These are phyloP conservation scores for Agelaius phoeniceus DNA, from an alignment of 2,113 vertebrate genomes.

Conservation along the genomic window DNA sequence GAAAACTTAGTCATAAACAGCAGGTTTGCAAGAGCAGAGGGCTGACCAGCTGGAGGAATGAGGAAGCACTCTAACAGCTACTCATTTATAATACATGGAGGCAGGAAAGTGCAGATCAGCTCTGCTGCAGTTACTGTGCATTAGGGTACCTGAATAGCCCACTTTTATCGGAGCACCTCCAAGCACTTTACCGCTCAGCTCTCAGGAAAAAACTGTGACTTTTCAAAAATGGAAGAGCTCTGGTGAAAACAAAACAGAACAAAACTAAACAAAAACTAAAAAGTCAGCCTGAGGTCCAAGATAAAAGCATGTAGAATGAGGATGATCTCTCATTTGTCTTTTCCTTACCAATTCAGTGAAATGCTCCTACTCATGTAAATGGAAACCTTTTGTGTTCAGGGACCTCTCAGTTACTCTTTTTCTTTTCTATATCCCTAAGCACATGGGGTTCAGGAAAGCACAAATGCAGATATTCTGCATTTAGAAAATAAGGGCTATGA, in stretches of 20 bases:
- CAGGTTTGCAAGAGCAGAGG: conserved; percentile 36
- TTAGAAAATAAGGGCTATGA: not conserved
- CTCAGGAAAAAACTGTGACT: not conserved
- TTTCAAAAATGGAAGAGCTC: not conserved
- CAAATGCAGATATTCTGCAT: not conserved
- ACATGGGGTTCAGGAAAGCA: not conserved
- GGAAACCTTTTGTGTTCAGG: not conserved
- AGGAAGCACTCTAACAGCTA: conserved; percentile 22
- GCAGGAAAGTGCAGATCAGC: not conserved
- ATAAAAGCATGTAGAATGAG: not conserved
- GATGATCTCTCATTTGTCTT: not conserved
- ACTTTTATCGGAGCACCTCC: not conserved
- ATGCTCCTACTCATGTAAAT: not conserved
- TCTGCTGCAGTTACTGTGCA: not conserved
- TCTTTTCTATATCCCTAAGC: not conserved
- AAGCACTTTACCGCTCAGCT: not conserved
- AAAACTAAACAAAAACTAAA: not conserved
- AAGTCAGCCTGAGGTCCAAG: not conserved
- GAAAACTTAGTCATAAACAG: conserved; percentile 35
- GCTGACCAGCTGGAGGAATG: conserved; percentile 45
- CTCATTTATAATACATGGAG: conserved; percentile 39
- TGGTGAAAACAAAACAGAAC: not conserved
- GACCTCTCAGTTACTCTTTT: not conserved
- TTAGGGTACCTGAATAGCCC: not conserved
- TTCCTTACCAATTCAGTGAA: not conserved